Evolutionary conservation across 2,888 invertebrate genomes (phyloP).

Genomic region (Pammene fasciana): DNA sequence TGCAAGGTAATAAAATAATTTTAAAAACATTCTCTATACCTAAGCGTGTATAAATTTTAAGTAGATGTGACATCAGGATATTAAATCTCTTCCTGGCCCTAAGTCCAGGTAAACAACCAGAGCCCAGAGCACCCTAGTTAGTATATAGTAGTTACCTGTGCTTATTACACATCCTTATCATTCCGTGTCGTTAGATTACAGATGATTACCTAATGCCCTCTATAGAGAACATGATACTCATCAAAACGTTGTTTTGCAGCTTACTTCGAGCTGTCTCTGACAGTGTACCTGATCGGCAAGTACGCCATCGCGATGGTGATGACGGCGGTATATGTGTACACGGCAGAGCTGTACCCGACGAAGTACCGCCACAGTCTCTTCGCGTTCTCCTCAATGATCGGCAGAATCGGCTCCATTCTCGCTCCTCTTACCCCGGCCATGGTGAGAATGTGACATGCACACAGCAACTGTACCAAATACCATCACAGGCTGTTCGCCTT

Average conservation of each 20-base stretch:
- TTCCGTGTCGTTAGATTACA: no score
- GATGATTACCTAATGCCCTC: no score
- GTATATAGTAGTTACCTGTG: no score
- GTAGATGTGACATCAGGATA: no score
- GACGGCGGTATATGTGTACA: slow-evolving; percentile 83
- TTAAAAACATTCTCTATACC: no score
- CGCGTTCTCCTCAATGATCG: slow-evolving; percentile 84
- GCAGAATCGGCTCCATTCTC: slow-evolving; percentile 84
- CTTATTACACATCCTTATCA: no score
- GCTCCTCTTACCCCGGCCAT: slow-evolving; percentile 85
- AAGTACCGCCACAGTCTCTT: slow-evolving; percentile 83
- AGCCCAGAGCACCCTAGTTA: no score
- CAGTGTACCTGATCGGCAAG: slow-evolving; percentile 82
- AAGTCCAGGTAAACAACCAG: no score
- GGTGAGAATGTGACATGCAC: slow-evolving; percentile 66
- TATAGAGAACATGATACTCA: neutral
- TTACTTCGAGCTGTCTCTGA: slow-evolving; percentile 58
- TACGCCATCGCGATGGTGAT: slow-evolving; percentile 83
- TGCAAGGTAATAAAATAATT: no score
- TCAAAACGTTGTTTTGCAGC: slow-evolving; percentile 18
- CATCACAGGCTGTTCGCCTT: no score
- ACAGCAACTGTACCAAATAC: slow-evolving; percentile 5
- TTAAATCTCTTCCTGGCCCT: no score
- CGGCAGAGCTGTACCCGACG: slow-evolving; percentile 85
- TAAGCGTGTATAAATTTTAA: no score